Evolutionary conservation across 2,113 vertebrate species (phyloP), one percentile per base, ranked within the genome.

Genomic region (Ceratotherium simum): DNA sequence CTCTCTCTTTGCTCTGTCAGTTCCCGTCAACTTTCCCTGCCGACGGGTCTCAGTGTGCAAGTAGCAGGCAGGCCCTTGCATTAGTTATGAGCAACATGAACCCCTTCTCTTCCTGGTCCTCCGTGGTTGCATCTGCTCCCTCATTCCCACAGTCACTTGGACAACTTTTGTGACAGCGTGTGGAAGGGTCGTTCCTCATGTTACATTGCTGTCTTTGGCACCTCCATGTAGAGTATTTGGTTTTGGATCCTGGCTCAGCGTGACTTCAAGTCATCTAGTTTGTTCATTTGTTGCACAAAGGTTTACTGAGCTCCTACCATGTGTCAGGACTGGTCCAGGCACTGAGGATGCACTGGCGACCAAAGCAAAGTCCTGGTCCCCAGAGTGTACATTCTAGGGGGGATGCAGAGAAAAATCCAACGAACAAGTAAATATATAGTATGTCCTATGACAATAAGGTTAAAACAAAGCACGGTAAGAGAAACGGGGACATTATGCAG

Each of bases 41-140:
- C 1, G n/a, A 11, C 1, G 4, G 12, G 13, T 31, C n/a, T 58
- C 79, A 0, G 31, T 33, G 46, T 36, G 1, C 25, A 48, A 9
- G 12, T 0, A 72, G 11, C 20, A 27, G 78, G 31, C 1, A 2
- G 33, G 31, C 36, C 42, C 42, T 29, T 25, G 25, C 14, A 0
- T 51, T 33, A 9, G 21, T 36, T 14, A 20, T 27, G 13, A 70
- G 70, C 31, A 10, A 27, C 9, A 13, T 0, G 11, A 46, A 21
- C 39, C 36, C 18, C 3, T 56, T 78, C 51, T 6, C 36, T 76
- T 67, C 48, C 60, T 6, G 25, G 4, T 42, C 8, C 27, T 36
- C 54, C 51, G 27, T 12, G 75, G 51, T 73, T 21, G 18, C 33
- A 1, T 20, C 56, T 81, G 29, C 42, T 64, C n/a, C 84, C 20